These are phyloP conservation scores for Geodia barretti DNA, from an alignment of 37 sponge, comb jelly and placozoan species.

Conservation along the genomic window DNA sequence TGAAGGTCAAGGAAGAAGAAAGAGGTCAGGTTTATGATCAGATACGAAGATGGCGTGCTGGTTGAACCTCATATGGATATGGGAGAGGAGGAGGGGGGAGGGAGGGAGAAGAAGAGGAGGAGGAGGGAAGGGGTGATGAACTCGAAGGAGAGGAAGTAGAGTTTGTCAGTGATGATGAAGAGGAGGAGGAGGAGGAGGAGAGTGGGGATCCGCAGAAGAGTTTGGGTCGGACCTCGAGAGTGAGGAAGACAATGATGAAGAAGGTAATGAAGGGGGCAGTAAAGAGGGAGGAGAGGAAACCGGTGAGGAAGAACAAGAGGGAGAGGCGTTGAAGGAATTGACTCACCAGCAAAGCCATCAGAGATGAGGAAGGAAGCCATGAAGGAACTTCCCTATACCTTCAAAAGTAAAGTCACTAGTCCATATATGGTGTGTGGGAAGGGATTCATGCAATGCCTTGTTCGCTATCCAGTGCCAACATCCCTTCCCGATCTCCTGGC, in stretches of 20 bases:
- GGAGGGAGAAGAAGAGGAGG: slow-evolving; percentile 5
- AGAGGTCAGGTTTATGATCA: slow-evolving; percentile 21
- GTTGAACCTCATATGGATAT: slow-evolving; percentile 16
- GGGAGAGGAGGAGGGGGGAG: slow-evolving; percentile 3
- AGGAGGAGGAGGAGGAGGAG: slow-evolving; percentile 31
- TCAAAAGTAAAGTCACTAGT: slow-evolving; percentile 25
- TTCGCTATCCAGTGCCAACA: slow-evolving; percentile 43
- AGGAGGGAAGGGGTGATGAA: slow-evolving; percentile 23
- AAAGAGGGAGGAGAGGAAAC: slow-evolving; percentile 3
- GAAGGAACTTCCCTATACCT: slow-evolving; percentile 53
- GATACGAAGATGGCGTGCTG: slow-evolving; percentile 63
- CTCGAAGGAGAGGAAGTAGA: slow-evolving; percentile 20
- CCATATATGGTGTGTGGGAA: too few relatives aligned
- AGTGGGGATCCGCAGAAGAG: slow-evolving; percentile 25
- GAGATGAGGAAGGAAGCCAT: slow-evolving; percentile 27
- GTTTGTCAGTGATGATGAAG: slow-evolving; percentile 29
- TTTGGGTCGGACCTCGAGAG: slow-evolving; percentile 62
- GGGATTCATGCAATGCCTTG: neutral
- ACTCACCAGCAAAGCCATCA: neutral
- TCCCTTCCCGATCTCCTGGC: slow-evolving; percentile 29
- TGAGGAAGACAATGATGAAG: slow-evolving; percentile 31
- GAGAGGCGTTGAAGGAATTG: neutral
- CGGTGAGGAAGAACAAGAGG: slow-evolving; percentile 2
- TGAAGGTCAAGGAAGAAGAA: slow-evolving; percentile 13
- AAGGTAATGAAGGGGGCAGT: too few relatives aligned